phyloP scores from a whole-genome alignment of 2,113 vertebrate genomes.

The Apteryx mantelli region DNA sequence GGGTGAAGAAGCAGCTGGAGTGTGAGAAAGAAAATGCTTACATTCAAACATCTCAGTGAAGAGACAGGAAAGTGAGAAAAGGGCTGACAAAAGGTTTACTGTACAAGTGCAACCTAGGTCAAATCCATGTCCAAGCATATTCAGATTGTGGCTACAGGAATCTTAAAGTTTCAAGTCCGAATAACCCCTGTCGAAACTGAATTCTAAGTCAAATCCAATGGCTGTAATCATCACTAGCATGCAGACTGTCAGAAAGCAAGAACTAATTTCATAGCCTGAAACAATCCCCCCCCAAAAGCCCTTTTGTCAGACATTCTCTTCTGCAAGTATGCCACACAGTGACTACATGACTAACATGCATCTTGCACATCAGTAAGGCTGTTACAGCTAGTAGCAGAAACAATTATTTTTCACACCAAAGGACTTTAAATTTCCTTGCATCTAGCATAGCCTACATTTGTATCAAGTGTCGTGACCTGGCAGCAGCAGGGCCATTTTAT shows the following conservation, averaged over 20 bases:
- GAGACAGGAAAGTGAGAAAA: not conserved
- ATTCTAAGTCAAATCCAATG: not conserved
- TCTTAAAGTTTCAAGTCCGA: not conserved
- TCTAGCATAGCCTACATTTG: not conserved
- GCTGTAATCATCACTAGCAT: not conserved
- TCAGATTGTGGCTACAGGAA: not conserved
- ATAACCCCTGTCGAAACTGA: not conserved
- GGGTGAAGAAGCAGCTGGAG: constrained; percentile 54
- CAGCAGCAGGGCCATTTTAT: not conserved
- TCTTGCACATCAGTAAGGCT: not conserved
- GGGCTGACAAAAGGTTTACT: constrained; percentile 9
- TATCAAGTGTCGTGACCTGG: not conserved
- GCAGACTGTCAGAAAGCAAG: not conserved
- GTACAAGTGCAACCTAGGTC: not conserved
- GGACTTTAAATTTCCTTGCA: not conserved
- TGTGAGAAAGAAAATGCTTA: constrained; percentile 51
- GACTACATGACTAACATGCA: not conserved
- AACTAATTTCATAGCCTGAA: not conserved
- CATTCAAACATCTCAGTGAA: constrained; percentile 40
- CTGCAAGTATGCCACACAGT: not conserved
- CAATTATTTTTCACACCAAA: not conserved
- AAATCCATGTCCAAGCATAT: not conserved
- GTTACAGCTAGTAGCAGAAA: not conserved
- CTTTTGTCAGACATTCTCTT: not conserved
- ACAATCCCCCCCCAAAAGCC: constrained; percentile 2